phyloP scores from a whole-genome alignment of 2,888 invertebrate genomes.

The Agrotis ipsilon region DNA sequence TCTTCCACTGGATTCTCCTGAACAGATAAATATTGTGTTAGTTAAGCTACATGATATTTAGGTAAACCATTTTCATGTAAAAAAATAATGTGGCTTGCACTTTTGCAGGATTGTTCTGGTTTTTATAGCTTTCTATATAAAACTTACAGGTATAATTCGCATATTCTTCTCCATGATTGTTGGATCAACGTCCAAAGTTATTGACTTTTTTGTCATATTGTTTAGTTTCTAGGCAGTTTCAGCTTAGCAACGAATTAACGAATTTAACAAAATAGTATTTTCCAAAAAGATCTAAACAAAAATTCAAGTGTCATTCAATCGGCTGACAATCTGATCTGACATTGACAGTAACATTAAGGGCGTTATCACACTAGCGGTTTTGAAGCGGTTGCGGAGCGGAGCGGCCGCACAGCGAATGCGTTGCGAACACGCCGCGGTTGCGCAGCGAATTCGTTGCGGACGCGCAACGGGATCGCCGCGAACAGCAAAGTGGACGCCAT shows the following conservation, averaged over 20 bases:
- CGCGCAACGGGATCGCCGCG: no score
- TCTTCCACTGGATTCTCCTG: constrained; percentile 91
- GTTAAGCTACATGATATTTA: no score
- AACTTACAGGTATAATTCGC: constrained; percentile 83
- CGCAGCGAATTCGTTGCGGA: no score
- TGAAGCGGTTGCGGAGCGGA: no score
- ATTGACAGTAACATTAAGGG: constrained; percentile 11
- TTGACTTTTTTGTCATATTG: constrained; percentile 86
- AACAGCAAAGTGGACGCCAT: no score
- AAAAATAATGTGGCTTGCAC: not conserved
- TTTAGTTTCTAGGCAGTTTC: constrained; percentile 49
- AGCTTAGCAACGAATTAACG: constrained; percentile 51
- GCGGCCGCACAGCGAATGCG: no score
- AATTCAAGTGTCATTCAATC: constrained; percentile 5
- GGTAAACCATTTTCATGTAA: no score
- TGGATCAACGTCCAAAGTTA: constrained; percentile 92
- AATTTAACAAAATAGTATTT: constrained; percentile 36
- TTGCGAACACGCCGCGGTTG: no score
- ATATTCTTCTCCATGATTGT: constrained; percentile 91
- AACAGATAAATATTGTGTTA: constrained; percentile 46
- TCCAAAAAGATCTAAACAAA: constrained; percentile 14
- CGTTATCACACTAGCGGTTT: no score
- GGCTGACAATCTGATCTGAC: constrained; percentile 14
- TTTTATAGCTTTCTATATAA: not conserved
- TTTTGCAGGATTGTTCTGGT: not conserved